These are phyloP conservation scores for Melolontha melolontha DNA, from an alignment of 2,888 invertebrate species.

Conservation along the genomic window DNA sequence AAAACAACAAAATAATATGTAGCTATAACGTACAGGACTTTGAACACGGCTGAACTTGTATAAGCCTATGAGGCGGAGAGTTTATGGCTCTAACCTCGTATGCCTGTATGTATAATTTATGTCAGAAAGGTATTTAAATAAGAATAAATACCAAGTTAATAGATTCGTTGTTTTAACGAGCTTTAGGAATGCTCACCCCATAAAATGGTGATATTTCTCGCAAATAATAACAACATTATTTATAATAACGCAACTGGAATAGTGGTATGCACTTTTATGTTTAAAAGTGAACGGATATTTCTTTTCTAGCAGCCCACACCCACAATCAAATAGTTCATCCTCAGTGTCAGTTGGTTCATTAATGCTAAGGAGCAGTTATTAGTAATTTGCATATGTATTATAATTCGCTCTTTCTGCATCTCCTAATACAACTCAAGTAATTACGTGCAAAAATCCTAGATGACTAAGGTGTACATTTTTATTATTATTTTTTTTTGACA, in stretches of 20 bases:
- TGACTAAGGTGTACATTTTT: slow-evolving; percentile 10
- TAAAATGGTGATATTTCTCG: neutral
- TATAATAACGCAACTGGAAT: neutral
- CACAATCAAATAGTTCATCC: slow-evolving; percentile 34
- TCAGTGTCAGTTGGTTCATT: slow-evolving; percentile 32
- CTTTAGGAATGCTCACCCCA: slow-evolving; percentile 3
- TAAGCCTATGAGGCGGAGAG: too few relatives aligned
- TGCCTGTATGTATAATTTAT: too few relatives aligned
- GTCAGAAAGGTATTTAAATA: too few relatives aligned
- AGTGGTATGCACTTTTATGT: slow-evolving; percentile 22
- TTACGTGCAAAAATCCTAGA: slow-evolving; percentile 8
- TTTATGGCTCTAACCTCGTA: too few relatives aligned
- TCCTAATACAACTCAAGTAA: slow-evolving; percentile 11
- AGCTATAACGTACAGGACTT: too few relatives aligned
- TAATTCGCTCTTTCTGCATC: slow-evolving; percentile 10
- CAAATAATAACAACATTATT: too few relatives aligned
- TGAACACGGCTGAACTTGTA: too few relatives aligned
- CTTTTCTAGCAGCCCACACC: slow-evolving; percentile 17
- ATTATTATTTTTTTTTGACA: neutral
- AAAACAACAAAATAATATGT: too few relatives aligned
- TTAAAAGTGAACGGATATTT: slow-evolving; percentile 33
- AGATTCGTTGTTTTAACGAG: too few relatives aligned
- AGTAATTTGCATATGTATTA: slow-evolving; percentile 29
- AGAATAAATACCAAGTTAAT: too few relatives aligned
- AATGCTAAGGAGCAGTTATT: slow-evolving; percentile 17